A percentile compares a stretch with the other conserved stretches of the same genome.
phyloP scores from a whole-genome alignment of 2,797 vertebrate genomes.

The Gambusia yucatana region DNA sequence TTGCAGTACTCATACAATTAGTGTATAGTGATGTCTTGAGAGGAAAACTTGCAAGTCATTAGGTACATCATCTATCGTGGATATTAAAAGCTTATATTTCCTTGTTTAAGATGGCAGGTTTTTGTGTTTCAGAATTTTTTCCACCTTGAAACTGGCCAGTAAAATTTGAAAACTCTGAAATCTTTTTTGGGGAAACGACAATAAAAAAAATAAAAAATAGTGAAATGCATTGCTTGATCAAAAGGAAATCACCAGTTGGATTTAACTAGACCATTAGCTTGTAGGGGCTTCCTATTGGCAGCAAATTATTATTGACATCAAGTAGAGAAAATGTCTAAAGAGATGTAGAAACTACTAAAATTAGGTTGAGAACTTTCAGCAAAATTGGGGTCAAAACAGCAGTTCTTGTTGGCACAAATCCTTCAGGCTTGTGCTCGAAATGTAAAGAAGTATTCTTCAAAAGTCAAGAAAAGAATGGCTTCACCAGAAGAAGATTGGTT shows the following conservation, averaged over 20 bases:
- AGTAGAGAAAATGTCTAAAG: too few species aligned
- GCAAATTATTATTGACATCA: background rate
- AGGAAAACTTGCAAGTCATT: conserved; percentile 9
- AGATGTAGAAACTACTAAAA: background rate
- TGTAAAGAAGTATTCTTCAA: background rate
- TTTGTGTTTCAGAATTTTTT: background rate
- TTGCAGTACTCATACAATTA: conserved; percentile 11
- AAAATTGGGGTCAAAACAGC: background rate
- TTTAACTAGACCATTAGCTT: background rate
- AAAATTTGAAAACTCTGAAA: background rate
- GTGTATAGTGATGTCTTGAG: background rate
- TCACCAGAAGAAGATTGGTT: background rate
- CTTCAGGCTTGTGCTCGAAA: background rate
- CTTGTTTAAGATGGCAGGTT: background rate
- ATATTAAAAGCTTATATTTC: background rate
- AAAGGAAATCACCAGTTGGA: background rate
- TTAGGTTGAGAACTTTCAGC: background rate
- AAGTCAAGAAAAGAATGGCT: background rate
- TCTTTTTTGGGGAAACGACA: background rate
- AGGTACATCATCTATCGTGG: background rate
- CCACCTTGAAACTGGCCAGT: background rate
- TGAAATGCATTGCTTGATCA: background rate
- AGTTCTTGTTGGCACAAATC: background rate
- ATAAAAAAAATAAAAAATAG: background rate
- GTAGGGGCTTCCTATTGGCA: background rate